Percentiles rank a stretch among this genome's conserved stretches.
Evolutionary conservation across 2,888 invertebrate genomes (phyloP).

Genomic region (Acanthosoma haemorrhoidale): DNA sequence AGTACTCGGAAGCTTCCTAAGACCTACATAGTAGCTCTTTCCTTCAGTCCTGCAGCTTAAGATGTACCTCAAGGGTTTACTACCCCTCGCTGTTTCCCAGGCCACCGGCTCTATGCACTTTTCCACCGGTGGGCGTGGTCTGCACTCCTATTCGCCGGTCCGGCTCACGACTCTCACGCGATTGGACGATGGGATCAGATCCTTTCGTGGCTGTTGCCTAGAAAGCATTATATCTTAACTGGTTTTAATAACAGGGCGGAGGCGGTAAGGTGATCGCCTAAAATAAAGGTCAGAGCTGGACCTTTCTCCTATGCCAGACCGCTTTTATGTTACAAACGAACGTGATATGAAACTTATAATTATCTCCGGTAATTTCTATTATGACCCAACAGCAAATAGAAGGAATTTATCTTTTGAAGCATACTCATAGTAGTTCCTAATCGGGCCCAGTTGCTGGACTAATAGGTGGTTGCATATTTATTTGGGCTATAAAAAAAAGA

Average conservation of each 20-base stretch:
- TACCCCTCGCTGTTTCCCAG: constrained; percentile 2
- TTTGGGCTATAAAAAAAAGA: no score
- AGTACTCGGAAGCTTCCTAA: no score
- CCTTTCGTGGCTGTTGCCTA: neutral
- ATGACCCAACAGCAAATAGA: neutral
- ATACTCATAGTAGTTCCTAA: no score
- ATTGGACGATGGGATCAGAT: constrained; percentile 15
- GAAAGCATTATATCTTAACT: constrained; percentile 23
- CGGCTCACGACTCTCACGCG: constrained; percentile 9
- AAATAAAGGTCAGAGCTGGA: constrained; percentile 17
- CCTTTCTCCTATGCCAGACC: neutral
- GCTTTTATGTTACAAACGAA: neutral
- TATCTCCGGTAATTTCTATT: neutral
- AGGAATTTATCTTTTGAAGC: neutral
- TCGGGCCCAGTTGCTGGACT: no score
- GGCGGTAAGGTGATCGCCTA: neutral
- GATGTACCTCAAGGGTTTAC: neutral
- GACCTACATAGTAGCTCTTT: no score
- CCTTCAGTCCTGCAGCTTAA: no score
- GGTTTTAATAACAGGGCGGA: constrained; percentile 24
- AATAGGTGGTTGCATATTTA: no score
- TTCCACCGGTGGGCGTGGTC: constrained; percentile 10
- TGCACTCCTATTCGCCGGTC: neutral
- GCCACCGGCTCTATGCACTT: neutral
- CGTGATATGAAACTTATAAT: constrained; percentile 5